phyloP scores from a whole-genome alignment of 2,797 vertebrate species.

The Xenentodon cancila region DNA sequence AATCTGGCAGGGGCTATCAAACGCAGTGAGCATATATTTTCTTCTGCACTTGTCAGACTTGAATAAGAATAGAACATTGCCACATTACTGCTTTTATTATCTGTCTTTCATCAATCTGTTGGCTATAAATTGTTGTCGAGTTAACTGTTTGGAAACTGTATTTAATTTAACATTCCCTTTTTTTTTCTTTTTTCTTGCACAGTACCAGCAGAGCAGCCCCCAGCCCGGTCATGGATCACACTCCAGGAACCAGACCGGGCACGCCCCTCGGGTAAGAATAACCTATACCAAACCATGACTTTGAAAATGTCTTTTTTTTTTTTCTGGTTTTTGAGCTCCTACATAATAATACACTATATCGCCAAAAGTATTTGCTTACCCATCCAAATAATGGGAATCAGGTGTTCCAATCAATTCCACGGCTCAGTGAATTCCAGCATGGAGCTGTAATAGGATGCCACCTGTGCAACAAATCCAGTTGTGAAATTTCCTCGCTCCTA shows the following conservation, averaged over 20 bases:
- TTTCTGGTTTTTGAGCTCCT: neutral
- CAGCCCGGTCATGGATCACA: constrained; percentile 96
- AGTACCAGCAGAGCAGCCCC: constrained; percentile 95
- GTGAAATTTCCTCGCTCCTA: no score
- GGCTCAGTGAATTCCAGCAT: no score
- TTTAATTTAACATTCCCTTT: constrained; percentile 8
- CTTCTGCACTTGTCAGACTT: constrained; percentile 3
- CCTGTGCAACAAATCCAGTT: no score
- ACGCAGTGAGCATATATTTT: constrained; percentile 88
- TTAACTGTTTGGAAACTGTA: neutral
- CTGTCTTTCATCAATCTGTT: neutral
- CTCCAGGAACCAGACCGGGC: constrained; percentile 94
- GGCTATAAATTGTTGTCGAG: neutral
- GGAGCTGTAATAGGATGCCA: no score
- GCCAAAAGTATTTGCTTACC: no score
- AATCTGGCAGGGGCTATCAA: constrained; percentile 98
- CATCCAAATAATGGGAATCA: no score
- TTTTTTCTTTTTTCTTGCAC: constrained; percentile 40
- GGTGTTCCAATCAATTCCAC: no score
- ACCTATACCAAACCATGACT: neutral
- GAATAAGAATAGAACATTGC: constrained; percentile 1
- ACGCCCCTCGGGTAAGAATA: constrained; percentile 86
- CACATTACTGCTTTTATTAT: neutral
- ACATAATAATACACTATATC: no score
- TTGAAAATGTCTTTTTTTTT: neutral